A percentile compares a stretch with the other conserved stretches of the same genome.
Evolutionary conservation across 2,888 invertebrate species (phyloP).

Genomic region (Pterobdella sp.): DNA sequence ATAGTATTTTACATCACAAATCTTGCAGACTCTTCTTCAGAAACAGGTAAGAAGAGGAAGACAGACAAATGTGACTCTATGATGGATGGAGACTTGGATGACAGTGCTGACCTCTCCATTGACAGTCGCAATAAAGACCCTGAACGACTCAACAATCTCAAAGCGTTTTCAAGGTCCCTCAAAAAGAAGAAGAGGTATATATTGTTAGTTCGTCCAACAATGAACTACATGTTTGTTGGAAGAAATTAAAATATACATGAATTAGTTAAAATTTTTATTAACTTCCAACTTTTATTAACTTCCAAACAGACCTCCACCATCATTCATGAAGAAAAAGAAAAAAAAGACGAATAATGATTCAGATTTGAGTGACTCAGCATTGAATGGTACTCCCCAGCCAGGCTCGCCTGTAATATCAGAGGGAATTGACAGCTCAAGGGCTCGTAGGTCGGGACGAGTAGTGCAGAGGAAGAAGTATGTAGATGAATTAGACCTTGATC

Average conservation of each 20-base stretch:
- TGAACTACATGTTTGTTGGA: not conserved
- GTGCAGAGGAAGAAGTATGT: slow-evolving; percentile 50
- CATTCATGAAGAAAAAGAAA: slow-evolving; percentile 46
- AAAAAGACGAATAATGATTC: slow-evolving; percentile 35
- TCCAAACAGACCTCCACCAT: slow-evolving; percentile 43
- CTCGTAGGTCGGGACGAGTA: slow-evolving; percentile 50
- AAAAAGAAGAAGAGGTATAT: slow-evolving; percentile 31
- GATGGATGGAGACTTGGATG: slow-evolving; percentile 15
- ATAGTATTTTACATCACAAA: not conserved
- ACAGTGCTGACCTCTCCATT: not conserved
- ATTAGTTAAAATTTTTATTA: not conserved
- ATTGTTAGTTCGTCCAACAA: not conserved
- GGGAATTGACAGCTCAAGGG: slow-evolving; percentile 37
- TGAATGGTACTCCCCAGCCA: slow-evolving; percentile 15
- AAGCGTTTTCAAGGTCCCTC: slow-evolving; percentile 15
- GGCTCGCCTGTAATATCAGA: slow-evolving; percentile 5
- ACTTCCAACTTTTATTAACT: not conserved
- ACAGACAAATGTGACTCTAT: slow-evolving; percentile 11
- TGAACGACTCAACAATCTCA: slow-evolving; percentile 17
- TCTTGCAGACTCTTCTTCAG: slow-evolving; percentile 11
- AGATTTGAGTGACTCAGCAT: slow-evolving; percentile 26
- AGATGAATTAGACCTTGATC: slow-evolving; percentile 48
- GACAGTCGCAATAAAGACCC: not conserved
- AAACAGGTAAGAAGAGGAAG: slow-evolving; percentile 8
- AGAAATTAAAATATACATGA: not conserved